A percentile compares a stretch with the other conserved stretches of the same genome.
Evolutionary conservation across 2,113 vertebrate species (phyloP).

Genomic region (Turnix velox): DNA sequence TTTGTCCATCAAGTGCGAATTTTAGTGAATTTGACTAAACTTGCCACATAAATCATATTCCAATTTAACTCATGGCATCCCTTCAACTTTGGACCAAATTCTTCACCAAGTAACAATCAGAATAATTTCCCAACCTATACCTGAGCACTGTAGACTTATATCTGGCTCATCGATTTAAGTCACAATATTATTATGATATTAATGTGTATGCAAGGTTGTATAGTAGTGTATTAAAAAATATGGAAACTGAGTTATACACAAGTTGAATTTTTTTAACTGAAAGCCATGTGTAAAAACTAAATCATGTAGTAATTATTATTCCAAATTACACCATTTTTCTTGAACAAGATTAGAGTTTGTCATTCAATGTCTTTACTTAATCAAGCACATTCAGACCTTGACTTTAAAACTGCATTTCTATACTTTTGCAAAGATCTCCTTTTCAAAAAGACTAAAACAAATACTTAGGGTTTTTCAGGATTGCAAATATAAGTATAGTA

Average conservation of each 20-base stretch:
- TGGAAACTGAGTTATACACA: not conserved
- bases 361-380: not conserved
- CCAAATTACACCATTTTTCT: not conserved
- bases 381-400: not conserved
- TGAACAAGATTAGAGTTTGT: not conserved
- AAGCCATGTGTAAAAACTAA: not conserved
- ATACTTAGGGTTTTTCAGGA: not conserved
- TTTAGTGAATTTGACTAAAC: not conserved
- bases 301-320: not conserved
- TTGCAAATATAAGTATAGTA: not conserved
- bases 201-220: not conserved
- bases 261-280: not conserved
- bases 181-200: not conserved
- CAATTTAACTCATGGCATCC: not conserved
- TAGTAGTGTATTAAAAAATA: accelerated
- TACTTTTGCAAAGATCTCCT: not conserved
- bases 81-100: not conserved
- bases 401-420: not conserved
- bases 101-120: not conserved
- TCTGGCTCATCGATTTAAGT: not conserved
- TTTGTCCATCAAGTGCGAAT: not conserved
- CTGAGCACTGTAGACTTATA: accelerated
- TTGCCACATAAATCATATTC: not conserved
- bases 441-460: not conserved
- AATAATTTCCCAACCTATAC: not conserved